Conservation (phyloP, 2,888 invertebrate species). For the Beris morrisii region DNA sequence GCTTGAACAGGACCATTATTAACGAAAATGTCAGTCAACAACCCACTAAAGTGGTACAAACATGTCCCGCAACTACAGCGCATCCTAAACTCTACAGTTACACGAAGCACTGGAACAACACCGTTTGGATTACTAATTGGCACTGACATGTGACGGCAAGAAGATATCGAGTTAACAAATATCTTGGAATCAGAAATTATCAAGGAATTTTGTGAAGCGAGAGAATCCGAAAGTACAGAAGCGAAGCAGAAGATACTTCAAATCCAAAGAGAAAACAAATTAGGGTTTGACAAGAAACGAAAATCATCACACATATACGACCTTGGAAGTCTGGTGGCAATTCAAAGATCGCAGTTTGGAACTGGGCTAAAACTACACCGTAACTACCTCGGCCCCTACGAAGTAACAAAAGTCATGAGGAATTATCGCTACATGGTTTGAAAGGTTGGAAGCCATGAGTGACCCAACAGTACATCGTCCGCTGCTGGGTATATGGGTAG, state of each 20-base stretch:
- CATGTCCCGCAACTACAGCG: slow-evolving; percentile 41
- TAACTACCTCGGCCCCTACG: slow-evolving; percentile 3
- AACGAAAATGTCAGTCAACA: slow-evolving; percentile 46
- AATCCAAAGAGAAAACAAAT: not conserved
- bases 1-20: slow-evolving; percentile 45
- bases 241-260: not conserved
- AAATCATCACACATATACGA: not conserved
- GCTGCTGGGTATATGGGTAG: too few relatives aligned
- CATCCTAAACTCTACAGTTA: slow-evolving; percentile 41
- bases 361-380: not conserved
- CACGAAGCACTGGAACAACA: slow-evolving; percentile 22
- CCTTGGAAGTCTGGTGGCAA: not conserved
- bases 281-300: not conserved
- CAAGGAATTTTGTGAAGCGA: not conserved
- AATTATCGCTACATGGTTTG: not conserved
- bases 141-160: slow-evolving; percentile 9
- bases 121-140: slow-evolving; percentile 34
- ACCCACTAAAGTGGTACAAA: slow-evolving; percentile 46
- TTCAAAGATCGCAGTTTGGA: slow-evolving; percentile 6
- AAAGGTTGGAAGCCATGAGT: not conserved
- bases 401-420: not conserved
- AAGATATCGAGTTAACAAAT: not conserved
- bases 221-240: not conserved
- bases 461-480: not conserved
- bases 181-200: not conserved